phyloP scores from a whole-genome alignment of 1,140 invertebrate genomes.

The Elysia chlorotica region DNA sequence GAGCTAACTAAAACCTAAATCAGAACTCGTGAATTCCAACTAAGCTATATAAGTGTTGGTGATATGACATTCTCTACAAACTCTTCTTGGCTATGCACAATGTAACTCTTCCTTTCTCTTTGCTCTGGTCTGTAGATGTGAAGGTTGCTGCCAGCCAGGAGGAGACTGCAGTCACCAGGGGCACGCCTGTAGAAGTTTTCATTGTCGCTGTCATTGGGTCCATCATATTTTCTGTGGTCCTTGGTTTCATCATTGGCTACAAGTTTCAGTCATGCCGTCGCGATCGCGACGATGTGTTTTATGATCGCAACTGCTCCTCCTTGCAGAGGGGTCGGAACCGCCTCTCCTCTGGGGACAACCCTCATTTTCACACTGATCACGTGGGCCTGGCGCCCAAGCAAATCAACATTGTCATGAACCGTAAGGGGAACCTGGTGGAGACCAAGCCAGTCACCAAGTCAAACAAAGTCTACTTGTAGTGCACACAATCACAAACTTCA shows the following conservation, averaged over 20 bases:
- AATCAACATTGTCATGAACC: slow-evolving; percentile 30
- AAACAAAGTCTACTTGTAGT: slow-evolving; percentile 40
- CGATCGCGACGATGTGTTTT: slow-evolving; percentile 27
- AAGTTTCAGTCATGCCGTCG: slow-evolving; percentile 36
- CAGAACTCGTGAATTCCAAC: too few species aligned
- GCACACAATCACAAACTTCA: too few species aligned
- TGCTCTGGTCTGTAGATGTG: too few species aligned
- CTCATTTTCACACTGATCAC: slow-evolving; percentile 28
- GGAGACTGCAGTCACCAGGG: background rate
- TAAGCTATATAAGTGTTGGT: too few species aligned
- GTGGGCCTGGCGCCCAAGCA: slow-evolving; percentile 22
- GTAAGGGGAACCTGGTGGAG: slow-evolving; percentile 28
- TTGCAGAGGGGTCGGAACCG: slow-evolving; percentile 29
- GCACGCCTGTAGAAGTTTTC: slow-evolving; percentile 21
- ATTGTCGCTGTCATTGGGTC: slow-evolving; percentile 40
- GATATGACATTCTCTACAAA: too few species aligned
- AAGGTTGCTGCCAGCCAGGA: too few species aligned
- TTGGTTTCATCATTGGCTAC: slow-evolving; percentile 42
- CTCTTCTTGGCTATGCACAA: too few species aligned
- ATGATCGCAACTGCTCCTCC: slow-evolving; percentile 22
- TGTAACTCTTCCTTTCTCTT: too few species aligned
- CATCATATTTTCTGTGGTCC: slow-evolving; percentile 39
- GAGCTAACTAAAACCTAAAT: too few species aligned
- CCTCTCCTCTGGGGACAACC: slow-evolving; percentile 33
- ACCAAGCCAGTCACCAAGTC: slow-evolving; percentile 35